Evolutionary conservation across 1,140 invertebrate genomes (phyloP).

Genomic region (Macrosteles quadrilineatus): DNA sequence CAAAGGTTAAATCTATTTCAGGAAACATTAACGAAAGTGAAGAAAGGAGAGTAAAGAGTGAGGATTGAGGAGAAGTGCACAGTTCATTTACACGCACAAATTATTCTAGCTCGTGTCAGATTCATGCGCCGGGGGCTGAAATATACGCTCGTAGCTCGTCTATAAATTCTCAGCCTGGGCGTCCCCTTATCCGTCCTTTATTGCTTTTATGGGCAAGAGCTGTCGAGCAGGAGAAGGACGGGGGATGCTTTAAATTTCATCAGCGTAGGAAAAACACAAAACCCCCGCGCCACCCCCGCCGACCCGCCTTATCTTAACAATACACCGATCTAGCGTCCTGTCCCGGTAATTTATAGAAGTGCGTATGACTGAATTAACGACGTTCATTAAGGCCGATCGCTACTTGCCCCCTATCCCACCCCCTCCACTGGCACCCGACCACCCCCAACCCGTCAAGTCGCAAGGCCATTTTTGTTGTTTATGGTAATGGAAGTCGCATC

Average conservation of each 20-base stretch:
- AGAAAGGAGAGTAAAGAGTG: background rate
- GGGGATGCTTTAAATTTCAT: slow-evolving; percentile 42
- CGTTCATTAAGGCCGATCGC: slow-evolving; percentile 20
- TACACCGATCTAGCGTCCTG: slow-evolving; percentile 18
- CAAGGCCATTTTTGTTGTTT: too few relatives aligned
- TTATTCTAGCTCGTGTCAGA: slow-evolving; percentile 27
- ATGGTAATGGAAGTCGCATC: too few relatives aligned
- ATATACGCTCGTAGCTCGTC: slow-evolving; percentile 37
- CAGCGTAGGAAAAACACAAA: slow-evolving; percentile 41
- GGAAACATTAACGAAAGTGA: too few relatives aligned
- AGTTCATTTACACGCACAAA: slow-evolving; percentile 32
- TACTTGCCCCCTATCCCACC: background rate
- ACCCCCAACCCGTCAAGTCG: too few relatives aligned
- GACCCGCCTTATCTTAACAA: slow-evolving; percentile 30
- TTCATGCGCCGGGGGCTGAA: slow-evolving; percentile 34
- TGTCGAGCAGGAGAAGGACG: slow-evolving; percentile 35
- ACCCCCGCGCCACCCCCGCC: slow-evolving; percentile 2
- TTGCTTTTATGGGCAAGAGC: slow-evolving; percentile 41
- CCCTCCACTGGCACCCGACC: background rate
- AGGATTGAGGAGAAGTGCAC: slow-evolving; percentile 16
- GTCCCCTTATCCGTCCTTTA: slow-evolving; percentile 41
- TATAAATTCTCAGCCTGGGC: slow-evolving; percentile 37
- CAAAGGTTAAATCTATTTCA: too few relatives aligned
- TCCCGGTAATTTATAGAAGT: slow-evolving; percentile 21
- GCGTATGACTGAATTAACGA: slow-evolving; percentile 31